phyloP scores from a whole-genome alignment of 2,888 invertebrate genomes.

The Lasioglossum malachurum region DNA sequence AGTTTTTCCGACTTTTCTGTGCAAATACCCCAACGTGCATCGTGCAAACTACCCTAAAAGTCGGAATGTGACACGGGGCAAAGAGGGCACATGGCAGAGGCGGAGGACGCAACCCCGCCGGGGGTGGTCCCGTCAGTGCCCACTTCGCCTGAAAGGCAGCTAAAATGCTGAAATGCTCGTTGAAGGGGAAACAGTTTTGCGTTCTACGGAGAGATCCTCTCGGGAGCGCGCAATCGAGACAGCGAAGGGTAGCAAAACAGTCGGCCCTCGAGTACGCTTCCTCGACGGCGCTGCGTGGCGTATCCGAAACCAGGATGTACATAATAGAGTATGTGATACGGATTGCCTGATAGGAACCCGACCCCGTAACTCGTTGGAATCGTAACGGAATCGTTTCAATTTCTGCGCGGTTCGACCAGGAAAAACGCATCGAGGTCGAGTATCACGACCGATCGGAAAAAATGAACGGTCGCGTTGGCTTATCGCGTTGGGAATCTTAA shows the following conservation, averaged over 20 bases:
- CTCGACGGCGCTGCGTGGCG: slow-evolving; percentile 4
- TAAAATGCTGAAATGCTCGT: slow-evolving; percentile 21
- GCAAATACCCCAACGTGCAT: too few species aligned
- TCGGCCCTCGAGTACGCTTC: slow-evolving; percentile 37
- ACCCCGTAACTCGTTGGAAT: background rate
- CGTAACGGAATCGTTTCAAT: background rate
- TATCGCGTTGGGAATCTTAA: slow-evolving; percentile 4
- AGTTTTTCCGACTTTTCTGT: too few species aligned
- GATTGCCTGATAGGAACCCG: background rate
- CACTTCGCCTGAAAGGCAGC: background rate
- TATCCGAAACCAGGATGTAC: background rate
- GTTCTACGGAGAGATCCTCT: background rate
- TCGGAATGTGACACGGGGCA: background rate
- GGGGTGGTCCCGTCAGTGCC: background rate
- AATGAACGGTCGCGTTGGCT: background rate
- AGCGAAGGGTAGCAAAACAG: slow-evolving; percentile 28
- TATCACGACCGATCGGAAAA: background rate
- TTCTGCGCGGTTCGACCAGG: background rate
- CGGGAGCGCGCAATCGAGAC: slow-evolving; percentile 28
- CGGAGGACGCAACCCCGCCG: background rate
- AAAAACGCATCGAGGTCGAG: background rate
- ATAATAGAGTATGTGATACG: background rate
- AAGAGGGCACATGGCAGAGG: background rate
- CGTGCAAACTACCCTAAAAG: too few species aligned
- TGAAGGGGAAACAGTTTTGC: slow-evolving; percentile 15